Base-by-base conservation (phyloP, 2,113 vertebrate species). In the Mustela lutreola region DNA sequence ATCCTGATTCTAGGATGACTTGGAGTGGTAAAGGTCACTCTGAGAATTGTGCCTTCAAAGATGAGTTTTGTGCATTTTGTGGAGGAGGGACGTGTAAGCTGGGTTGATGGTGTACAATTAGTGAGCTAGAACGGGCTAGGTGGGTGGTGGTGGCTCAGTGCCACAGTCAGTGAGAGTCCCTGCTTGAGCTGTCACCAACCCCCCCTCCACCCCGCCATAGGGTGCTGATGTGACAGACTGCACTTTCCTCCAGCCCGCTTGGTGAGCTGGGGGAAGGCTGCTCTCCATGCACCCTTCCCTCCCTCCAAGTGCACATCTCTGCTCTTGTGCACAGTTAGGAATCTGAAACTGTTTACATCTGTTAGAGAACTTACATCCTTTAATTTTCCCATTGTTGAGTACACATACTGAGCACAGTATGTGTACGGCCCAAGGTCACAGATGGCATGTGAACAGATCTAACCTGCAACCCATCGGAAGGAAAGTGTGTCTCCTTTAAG, bases 261-360 rank as follows among this genome's bases (percentile, higher is more conserved):
- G 78, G 18, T 42, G 14, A 80, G 21, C 82, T 9, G 31, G 94
- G 78, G 39, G 56, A 36, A 42, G 84, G 75, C 26, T 0, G 5
- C 63, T 26, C 22, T 62, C 11, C 7, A 24, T 11, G 4, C 9
- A 12, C 33, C 92, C 65, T 89, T 11, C 53, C 36, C 26, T 26
- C 22, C 58, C 28, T 89, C 62, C 79, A 62, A 7, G 56, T 28
- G 53, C 45, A 71, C 42, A 24, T 50, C 73, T 85, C 93, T 60
- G 50, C 39, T 60, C 28, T 65, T 81, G 0, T 84, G 33, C 63
- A 71, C 21, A 70, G 1, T 28, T 60, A 36, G 5, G 70, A 19
- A 31, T 86, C 56, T 87, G 88, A 92, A 36, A 80, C 78, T 80
- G 22, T 84, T 96, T 70, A 80, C 45, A 4, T 93, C 8, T 84